Base-by-base conservation (phyloP, 2,888 invertebrate species). In the Lysandra coridon region DNA sequence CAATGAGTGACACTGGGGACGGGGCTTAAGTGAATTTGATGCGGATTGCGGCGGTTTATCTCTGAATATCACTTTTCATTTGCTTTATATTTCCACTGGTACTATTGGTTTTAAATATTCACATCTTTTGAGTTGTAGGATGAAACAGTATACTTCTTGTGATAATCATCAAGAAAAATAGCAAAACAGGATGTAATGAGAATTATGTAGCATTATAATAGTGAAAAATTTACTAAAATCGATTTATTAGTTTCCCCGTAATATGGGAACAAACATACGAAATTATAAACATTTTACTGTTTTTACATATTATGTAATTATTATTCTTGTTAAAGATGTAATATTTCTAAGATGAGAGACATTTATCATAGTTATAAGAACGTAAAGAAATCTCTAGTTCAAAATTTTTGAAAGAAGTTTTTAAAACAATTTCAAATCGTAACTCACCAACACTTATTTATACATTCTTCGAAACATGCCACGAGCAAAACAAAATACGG, bases 21-120 rank as follows among this genome's bases (percentile, higher is more conserved):
- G 75, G 75, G 75, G 53, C 37, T 57, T 57, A 76, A 76, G 53
- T 53, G 53, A 53, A 76, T 76, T 75, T 76, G 76, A 57, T 76
- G 49, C 57, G 57, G 76, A 53, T 53, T 75, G 75, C 49, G 75
- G 44, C 75, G 44, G n/a, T 53, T 49, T 75, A 49, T 75, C 23
- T 49, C 44, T 23, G 44, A 75, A 49, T 75, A 49, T 75, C n/a
- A 69, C 12, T 69, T 69, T 69, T 33, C 69, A 69, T 37, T 14
- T 37, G 69, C 33, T 69, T 69, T 33, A 69, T 69, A 37, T 37
- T 30, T 64, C 10, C 5, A 14, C 69, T 69, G 33, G 7, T 14
- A 69, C 1, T 69, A 64, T 64, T 64, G 30, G 64, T 69, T 69
- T 69, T 69, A 33, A 64, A 30, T 64, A 10, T 57, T 49, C 49